These are phyloP conservation scores for Halichondria panicea DNA, from an alignment of 37 sponge, comb jelly and placozoan genomes.

Conservation along the genomic window DNA sequence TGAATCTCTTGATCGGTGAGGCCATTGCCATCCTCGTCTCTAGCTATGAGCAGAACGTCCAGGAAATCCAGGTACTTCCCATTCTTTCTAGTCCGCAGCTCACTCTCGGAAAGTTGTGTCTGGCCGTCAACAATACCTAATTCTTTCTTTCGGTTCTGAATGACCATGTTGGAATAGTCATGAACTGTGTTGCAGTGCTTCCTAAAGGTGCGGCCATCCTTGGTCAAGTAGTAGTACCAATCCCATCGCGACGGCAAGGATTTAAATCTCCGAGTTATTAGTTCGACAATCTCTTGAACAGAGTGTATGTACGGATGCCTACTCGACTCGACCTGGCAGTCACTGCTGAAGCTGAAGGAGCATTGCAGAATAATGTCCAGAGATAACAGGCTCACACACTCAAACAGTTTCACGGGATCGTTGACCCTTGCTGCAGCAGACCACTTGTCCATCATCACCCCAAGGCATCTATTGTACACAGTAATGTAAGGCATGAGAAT, in stretches of 20 bases:
- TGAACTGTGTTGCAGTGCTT: slow-evolving; percentile 3
- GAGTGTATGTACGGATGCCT: slow-evolving; percentile 5
- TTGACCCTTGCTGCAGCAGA: slow-evolving; percentile 3
- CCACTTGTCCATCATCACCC: slow-evolving; percentile 44
- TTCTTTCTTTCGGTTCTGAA: slow-evolving; percentile 18
- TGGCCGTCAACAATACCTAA: not conserved
- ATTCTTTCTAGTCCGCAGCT: slow-evolving; percentile 1
- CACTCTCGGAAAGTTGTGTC: no score
- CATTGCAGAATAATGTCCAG: slow-evolving; percentile 54
- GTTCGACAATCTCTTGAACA: not conserved
- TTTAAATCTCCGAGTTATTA: not conserved
- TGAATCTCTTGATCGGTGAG: slow-evolving; percentile 66
- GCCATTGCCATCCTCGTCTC: slow-evolving; percentile 63
- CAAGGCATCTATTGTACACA: slow-evolving; percentile 50
- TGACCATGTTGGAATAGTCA: slow-evolving; percentile 7
- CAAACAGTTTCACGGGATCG: slow-evolving; percentile 36
- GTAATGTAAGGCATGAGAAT: slow-evolving; percentile 67
- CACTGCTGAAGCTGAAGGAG: slow-evolving; percentile 47
- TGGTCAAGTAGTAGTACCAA: not conserved
- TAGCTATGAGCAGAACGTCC: slow-evolving; percentile 70
- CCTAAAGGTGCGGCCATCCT: not conserved
- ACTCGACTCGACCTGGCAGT: slow-evolving; percentile 25
- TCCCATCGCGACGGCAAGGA: not conserved
- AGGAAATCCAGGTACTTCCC: slow-evolving; percentile 57
- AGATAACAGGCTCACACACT: slow-evolving; percentile 15